Conservation (phyloP, 2,888 invertebrate genomes). For the Patella pellucida region DNA sequence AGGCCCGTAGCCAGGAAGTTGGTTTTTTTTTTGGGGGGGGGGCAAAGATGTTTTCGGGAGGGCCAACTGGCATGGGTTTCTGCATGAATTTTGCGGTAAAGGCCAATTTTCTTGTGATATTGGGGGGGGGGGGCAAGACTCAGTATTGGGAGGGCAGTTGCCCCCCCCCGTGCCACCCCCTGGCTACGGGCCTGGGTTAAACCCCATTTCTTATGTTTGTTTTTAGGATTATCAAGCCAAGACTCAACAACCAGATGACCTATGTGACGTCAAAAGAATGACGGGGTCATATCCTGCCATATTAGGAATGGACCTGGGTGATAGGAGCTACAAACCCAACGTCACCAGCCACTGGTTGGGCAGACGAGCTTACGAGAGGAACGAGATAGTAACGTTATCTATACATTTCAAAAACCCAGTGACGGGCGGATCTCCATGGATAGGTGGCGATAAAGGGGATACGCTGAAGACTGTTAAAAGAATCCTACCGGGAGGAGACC, state of each 20-base stretch:
- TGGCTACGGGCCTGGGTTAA: no score
- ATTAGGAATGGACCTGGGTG: constrained; percentile 32
- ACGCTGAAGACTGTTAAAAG: constrained; percentile 25
- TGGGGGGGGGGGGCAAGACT: no score
- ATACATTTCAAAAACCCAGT: constrained; percentile 36
- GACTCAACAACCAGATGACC: constrained; percentile 27
- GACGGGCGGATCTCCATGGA: constrained; percentile 29
- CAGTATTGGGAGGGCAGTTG: no score
- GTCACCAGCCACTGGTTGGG: constrained; percentile 19
- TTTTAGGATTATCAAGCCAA: constrained; percentile 23
- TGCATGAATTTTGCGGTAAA: no score
- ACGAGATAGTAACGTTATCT: constrained; percentile 27
- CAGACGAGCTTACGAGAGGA: constrained; percentile 31
- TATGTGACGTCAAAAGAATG: constrained; percentile 34
- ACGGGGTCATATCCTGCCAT: constrained; percentile 38
- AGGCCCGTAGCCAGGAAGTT: no score
- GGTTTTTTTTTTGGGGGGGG: no score
- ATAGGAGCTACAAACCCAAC: constrained; percentile 14
- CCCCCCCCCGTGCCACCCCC: no score
- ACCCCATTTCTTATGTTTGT: no score
- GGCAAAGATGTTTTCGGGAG: no score
- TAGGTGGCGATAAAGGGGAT: constrained; percentile 24
- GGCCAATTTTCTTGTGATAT: no score
- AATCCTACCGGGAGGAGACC: constrained; percentile 32
- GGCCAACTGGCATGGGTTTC: no score